Base-by-base conservation (phyloP, 2,113 vertebrate species). In the Alaudala cheleensis region DNA sequence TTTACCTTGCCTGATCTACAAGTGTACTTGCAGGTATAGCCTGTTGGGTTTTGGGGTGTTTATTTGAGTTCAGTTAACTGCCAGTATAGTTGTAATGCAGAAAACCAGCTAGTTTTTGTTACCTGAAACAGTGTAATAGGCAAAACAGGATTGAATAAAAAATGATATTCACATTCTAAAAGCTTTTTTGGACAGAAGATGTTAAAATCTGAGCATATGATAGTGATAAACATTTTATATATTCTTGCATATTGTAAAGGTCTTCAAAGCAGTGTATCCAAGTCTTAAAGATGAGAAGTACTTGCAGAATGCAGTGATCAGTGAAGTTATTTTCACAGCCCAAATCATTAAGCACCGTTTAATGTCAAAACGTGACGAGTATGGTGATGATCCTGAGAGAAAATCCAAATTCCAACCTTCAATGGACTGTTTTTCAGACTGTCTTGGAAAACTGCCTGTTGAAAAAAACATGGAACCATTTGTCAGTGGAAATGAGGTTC, bases 281-380 rank as follows among this genome's bases (percentile, higher is more conserved):
- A 99, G 99, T 93, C 97, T 99, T 53, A 97, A 97, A 81, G 98
- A 99, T 87, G 98, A 98, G 95, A 99, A 98, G 93, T 98, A 98
- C 82, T 95, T 99, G 61, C 97, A 93, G 65, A 97, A 95, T 81
- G 98, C 97, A 26, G 86, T 99, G 81, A 88, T 98, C 28, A 96
- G 51, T 53, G 98, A 99, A 96, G 98, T 99, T 83, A 33, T 98
- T 67, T 98, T 94, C 77, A 94, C 97, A 86, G 98, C 98, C 37
- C 95, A 98, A 70, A 88, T 86, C 31, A 87, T 99, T 73, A 98
- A 97, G 95, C 92, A 14, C 58, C 34, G 33, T 65, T 88, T 62
- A 18, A 11, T 92, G 82, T 54, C 81, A 50, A 74, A 94, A 92
- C 15, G 10, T 13, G 61, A 51, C 67, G 77, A 94, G 21, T 45